Evolutionary conservation across 2,113 vertebrate genomes (phyloP), one percentile per base, ranked within the genome.

Genomic region (Nymphicus hollandicus): DNA sequence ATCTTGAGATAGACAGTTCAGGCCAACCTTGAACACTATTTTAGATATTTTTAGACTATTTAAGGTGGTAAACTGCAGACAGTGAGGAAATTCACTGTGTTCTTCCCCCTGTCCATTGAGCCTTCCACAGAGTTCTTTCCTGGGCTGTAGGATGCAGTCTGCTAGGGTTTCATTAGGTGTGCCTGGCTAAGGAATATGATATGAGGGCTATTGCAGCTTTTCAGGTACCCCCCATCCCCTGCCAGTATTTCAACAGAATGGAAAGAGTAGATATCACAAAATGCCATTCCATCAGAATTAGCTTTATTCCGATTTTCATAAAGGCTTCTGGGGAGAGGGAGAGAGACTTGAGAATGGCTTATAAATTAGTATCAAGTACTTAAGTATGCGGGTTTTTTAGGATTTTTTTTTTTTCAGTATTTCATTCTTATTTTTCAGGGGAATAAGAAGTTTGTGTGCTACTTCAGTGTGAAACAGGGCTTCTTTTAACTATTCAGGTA

Each of bases 181-280:
- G 33, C 41, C 53, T 14, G 15, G 17, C 27, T 49, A 47, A 58
- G n/a, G 22, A 66, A 70, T 9, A 0, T 6, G 10, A 70, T 7
- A 0, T 4, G 11, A 55, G 11, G 22, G 20, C 20, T 49, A 31
- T 6, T 33, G 33, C 33, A 83, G 68, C 31, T 70, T 31, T 65
- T 28, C 8, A 28, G 11, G 29, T 9, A 39, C 16, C 41, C 10
- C 6, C 5, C 4, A 64, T 31, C 8, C 23, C 2, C 1, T 4
- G 0, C 9, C 19, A 17, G 2, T 16, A 61, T 27, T 77, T 61
- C 52, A 52, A 22, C 17, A 39, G 17, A 8, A n/a, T 6, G 8
- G 55, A 53, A 61, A 83, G 24, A 29, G 28, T 1, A 35, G 27
- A 1, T 35, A 60, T 6, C 39, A 68, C 68, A 20, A 76, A 87